phyloP scores from a whole-genome alignment of 2,113 vertebrate genomes.

The Ciconia maguari region DNA sequence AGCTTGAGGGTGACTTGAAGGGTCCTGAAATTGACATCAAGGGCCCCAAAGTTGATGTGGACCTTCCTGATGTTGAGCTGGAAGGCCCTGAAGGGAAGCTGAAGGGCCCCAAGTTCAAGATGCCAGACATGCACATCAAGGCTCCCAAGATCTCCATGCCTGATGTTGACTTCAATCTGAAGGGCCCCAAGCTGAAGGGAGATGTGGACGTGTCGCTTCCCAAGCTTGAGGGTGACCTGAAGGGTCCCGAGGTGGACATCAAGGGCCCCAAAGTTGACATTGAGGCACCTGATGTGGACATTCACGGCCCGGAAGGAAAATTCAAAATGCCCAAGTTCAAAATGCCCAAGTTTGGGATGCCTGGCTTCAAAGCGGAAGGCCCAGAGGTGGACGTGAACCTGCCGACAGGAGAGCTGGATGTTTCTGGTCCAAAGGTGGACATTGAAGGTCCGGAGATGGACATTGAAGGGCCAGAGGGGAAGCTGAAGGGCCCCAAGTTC shows the following conservation, averaged over 20 bases:
- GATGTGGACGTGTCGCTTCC: constrained; percentile 26
- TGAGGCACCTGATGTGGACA: constrained; percentile 34
- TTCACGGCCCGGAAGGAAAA: constrained; percentile 48
- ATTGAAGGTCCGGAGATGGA: constrained; percentile 51
- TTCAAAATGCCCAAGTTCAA: constrained; percentile 42
- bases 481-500: constrained; percentile 44
- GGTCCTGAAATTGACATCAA: neutral
- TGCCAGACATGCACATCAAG: constrained; percentile 65
- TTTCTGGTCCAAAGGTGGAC: constrained; percentile 48
- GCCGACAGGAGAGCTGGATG: constrained; percentile 46
- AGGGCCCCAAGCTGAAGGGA: constrained; percentile 45
- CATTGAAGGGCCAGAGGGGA: neutral
- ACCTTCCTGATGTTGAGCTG: constrained; percentile 10
- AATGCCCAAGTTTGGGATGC: neutral
- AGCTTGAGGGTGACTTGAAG: constrained; percentile 48
- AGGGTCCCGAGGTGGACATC: neutral
- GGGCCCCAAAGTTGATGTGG: neutral
- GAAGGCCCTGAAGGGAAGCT: constrained; percentile 52
- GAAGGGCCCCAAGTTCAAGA: constrained; percentile 66
- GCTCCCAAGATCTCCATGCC: constrained; percentile 56
- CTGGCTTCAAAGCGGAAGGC: constrained; percentile 19
- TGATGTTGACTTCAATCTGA: constrained; percentile 49
- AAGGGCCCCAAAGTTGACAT: neutral
- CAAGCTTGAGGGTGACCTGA: constrained; percentile 17
- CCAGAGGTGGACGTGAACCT: constrained; percentile 49